A percentile compares a stretch with the other conserved stretches of the same genome.
These are phyloP conservation scores for Neoscelio sp. DNA, from an alignment of 2,888 invertebrate species.

Conservation along the genomic window DNA sequence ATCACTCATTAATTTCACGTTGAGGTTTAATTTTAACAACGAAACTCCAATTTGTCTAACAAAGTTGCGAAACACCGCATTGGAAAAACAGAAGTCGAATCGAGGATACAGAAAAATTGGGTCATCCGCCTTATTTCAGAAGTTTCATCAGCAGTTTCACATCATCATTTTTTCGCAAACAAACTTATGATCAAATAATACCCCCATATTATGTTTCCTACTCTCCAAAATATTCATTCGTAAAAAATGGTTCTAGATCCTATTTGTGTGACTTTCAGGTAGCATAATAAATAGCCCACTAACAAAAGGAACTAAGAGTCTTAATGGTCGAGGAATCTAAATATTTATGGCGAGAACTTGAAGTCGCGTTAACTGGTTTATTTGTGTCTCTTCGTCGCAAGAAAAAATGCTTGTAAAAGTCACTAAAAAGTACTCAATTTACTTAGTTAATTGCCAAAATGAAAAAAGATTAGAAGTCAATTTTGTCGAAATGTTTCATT, in stretches of 20 bases:
- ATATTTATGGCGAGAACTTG: constrained; percentile 20
- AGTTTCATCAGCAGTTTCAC: constrained; percentile 54
- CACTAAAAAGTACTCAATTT: background rate
- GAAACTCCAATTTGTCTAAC: too few species aligned
- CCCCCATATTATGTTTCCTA: constrained; percentile 30
- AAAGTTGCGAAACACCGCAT: constrained; percentile 1
- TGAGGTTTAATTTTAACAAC: too few species aligned
- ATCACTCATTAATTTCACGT: too few species aligned
- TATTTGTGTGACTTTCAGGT: constrained; percentile 8
- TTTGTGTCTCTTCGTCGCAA: background rate
- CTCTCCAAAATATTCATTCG: constrained; percentile 25
- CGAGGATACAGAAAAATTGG: constrained; percentile 38
- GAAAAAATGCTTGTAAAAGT: background rate
- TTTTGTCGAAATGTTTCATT: too few species aligned
- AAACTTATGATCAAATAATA: constrained; percentile 47
- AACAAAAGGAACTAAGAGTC: background rate
- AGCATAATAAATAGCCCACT: constrained; percentile 3
- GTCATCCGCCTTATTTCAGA: constrained; percentile 60
- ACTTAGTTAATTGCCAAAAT: too few species aligned
- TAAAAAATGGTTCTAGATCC: constrained; percentile 5
- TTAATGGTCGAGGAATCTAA: background rate
- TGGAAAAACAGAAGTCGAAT: constrained; percentile 43
- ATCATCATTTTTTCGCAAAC: constrained; percentile 54
- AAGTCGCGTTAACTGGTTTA: background rate
- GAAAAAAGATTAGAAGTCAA: too few species aligned